Evolutionary conservation across 2,113 vertebrate genomes (phyloP).

Genomic region (Brachionichthys hirsutus): DNA sequence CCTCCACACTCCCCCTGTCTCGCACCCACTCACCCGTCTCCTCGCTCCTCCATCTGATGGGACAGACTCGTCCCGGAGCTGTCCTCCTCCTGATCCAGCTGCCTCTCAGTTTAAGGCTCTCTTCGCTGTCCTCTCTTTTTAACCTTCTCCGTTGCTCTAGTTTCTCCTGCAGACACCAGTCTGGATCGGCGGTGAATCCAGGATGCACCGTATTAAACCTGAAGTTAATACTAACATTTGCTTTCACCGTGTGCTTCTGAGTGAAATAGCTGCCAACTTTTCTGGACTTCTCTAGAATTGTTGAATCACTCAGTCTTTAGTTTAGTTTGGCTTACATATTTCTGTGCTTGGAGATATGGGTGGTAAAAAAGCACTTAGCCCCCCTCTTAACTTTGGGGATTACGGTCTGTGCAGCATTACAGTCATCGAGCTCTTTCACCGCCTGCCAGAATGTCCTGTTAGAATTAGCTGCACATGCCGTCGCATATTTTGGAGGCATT

Average conservation of each 20-base stretch:
- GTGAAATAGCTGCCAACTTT: no score
- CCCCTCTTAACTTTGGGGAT: constrained; percentile 27
- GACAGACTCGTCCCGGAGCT: constrained; percentile 48
- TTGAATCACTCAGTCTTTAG: constrained; percentile 46
- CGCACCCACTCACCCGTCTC: constrained; percentile 28
- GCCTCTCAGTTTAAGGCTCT: constrained; percentile 27
- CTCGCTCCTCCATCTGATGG: constrained; percentile 17
- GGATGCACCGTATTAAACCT: constrained; percentile 25
- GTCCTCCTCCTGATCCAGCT: constrained; percentile 29
- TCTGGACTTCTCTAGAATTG: constrained; percentile 35
- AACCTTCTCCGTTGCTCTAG: neutral
- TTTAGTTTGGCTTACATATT: constrained; percentile 34
- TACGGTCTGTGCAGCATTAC: constrained; percentile 39
- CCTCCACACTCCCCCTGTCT: constrained; percentile 2
- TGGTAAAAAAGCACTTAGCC: constrained; percentile 32
- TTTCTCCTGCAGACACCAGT: constrained; percentile 7
- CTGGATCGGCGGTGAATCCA: constrained; percentile 28
- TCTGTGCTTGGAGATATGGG: constrained; percentile 41
- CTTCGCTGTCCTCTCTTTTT: neutral
- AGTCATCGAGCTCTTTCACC: no score
- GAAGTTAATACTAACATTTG: constrained; percentile 22
- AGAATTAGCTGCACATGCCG: constrained; percentile 37
- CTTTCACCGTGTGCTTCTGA: constrained; percentile 25
- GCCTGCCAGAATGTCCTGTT: constrained; percentile 31
- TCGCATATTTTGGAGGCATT: constrained; percentile 4